Conservation (phyloP, 1,140 invertebrate species). For the Triops longicaudatus region DNA sequence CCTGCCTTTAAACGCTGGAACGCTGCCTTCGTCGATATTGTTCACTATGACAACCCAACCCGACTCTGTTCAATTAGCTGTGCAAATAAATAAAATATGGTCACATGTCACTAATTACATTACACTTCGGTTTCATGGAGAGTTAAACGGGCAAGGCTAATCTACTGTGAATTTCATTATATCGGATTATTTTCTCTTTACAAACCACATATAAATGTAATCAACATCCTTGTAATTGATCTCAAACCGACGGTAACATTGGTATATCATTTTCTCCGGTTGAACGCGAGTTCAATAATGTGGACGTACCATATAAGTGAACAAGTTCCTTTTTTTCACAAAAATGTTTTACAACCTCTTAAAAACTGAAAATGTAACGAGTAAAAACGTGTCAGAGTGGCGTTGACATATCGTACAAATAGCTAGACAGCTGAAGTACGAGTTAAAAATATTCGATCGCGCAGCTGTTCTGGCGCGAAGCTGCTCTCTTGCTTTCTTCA, state of each 20-base stretch:
- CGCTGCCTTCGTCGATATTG: neutral
- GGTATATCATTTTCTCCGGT: no score
- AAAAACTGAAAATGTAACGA: neutral
- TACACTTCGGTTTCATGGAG: neutral
- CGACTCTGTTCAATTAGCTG: conserved; percentile 1
- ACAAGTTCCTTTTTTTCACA: no score
- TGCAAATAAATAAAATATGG: neutral
- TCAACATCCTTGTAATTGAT: no score
- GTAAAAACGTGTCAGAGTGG: neutral
- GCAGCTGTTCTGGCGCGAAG: neutral
- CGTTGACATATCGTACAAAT: neutral
- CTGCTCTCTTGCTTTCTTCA: neutral
- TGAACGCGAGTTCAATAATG: no score
- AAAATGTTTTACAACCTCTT: neutral
- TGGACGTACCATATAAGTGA: no score
- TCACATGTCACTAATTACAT: neutral
- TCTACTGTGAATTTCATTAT: no score
- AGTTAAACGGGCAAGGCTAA: no score
- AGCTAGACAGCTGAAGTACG: neutral
- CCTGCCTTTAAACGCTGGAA: neutral
- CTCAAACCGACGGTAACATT: no score
- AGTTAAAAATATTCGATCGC: neutral
- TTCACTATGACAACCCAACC: conserved; percentile 6
- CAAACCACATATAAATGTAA: no score
- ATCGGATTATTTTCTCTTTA: no score